Evolutionary conservation across 2,888 invertebrate genomes (phyloP).

Genomic region (Trachelus stipa): DNA sequence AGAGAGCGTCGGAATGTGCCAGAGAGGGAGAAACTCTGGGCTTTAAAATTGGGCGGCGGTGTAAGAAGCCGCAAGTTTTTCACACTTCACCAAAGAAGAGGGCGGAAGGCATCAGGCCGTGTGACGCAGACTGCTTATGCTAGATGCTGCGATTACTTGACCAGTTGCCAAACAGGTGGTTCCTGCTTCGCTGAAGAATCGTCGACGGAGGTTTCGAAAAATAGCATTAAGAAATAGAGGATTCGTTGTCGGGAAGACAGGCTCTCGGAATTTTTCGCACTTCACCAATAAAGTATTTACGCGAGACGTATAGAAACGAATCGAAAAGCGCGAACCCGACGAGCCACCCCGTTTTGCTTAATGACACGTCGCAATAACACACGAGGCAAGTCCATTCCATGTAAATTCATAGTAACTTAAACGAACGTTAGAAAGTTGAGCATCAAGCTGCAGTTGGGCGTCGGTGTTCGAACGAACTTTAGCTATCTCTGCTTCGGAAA

Average conservation of each 20-base stretch:
- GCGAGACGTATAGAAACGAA: background rate
- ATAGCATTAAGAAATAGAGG: constrained; percentile 22
- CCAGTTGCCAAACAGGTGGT: constrained; percentile 64
- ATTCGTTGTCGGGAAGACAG: constrained; percentile 44
- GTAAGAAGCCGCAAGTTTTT: constrained; percentile 17
- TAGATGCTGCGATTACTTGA: constrained; percentile 42
- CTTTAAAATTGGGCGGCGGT: too few species aligned
- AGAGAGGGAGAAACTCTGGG: too few species aligned
- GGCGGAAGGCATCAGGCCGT: background rate
- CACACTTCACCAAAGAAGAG: constrained; percentile 29
- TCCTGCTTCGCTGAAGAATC: constrained; percentile 32
- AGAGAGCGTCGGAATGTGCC: too few species aligned
- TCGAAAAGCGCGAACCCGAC: background rate
- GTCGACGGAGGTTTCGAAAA: constrained; percentile 12
- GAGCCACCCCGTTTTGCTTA: background rate
- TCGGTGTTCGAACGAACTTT: too few species aligned
- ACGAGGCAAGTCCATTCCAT: too few species aligned
- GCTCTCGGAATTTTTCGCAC: constrained; percentile 62
- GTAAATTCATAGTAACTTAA: too few species aligned
- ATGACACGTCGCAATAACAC: background rate
- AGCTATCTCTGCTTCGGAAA: too few species aligned
- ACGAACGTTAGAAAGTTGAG: too few species aligned
- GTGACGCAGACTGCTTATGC: background rate
- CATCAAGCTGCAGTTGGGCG: too few species aligned
- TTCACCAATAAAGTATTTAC: constrained; percentile 51